Conservation (phyloP, 2,888 invertebrate genomes). For the Drosophila formosana region DNA sequence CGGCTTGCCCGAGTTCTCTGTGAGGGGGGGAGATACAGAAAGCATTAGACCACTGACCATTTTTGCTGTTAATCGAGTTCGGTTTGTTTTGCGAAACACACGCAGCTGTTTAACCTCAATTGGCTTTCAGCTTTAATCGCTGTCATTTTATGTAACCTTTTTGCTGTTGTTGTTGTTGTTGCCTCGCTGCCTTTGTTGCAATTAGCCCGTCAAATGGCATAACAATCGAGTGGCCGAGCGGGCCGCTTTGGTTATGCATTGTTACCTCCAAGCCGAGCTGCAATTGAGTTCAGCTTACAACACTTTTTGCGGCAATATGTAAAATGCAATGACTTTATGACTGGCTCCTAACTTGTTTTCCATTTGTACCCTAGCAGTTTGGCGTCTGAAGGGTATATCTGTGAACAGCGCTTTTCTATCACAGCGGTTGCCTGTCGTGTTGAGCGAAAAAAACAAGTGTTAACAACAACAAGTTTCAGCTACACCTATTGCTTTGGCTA, state of each 20-base stretch:
- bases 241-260: conserved; percentile 43
- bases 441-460: conserved; percentile 53
- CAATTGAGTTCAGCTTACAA: conserved; percentile 10
- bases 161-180: conserved; percentile 3
- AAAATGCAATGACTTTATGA: conserved; percentile 23
- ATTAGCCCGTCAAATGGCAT: conserved; percentile 61
- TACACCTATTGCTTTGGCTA: conserved; percentile 33
- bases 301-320: conserved; percentile 22
- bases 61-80: conserved; percentile 6
- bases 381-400: neutral
- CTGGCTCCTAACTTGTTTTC: conserved; percentile 16
- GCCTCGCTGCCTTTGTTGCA: conserved; percentile 35
- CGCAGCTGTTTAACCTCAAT: conserved; percentile 71
- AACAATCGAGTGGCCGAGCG: conserved; percentile 40
- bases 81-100: conserved; percentile 19
- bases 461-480: conserved; percentile 44
- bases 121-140: conserved; percentile 24
- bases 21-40: neutral
- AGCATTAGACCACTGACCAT: conserved; percentile 17
- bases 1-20: conserved; percentile 71
- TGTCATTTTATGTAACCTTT: conserved; percentile 34
- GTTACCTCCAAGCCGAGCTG: conserved; percentile 22
- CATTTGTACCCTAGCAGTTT: neutral
- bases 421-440: conserved; percentile 20
- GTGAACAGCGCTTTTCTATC: neutral